Conservation (phyloP, 30 jellyfish, hydroid and myxozoan genomes). For the Aurelia sp. region DNA sequence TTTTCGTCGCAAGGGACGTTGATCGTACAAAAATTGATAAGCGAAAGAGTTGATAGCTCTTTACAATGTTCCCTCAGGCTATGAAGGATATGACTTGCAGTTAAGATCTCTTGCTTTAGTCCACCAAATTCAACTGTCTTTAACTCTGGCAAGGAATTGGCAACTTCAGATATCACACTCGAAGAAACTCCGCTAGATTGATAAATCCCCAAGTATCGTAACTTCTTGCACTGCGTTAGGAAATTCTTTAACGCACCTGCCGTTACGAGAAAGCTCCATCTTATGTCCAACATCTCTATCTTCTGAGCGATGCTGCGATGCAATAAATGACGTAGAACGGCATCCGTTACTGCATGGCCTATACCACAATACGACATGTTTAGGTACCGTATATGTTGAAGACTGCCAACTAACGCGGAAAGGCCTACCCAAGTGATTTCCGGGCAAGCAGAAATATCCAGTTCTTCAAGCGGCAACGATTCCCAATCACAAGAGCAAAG, state of each 20-base stretch:
- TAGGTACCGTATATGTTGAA: slow-evolving; percentile 75
- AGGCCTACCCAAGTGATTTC: slow-evolving; percentile 86
- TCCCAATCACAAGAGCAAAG: slow-evolving; percentile 82
- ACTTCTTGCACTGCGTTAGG: slow-evolving; percentile 69
- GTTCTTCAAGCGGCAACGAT: slow-evolving; percentile 80
- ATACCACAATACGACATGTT: slow-evolving; percentile 97
- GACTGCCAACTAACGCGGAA: slow-evolving; percentile 68
- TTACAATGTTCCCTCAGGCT: slow-evolving; percentile 66
- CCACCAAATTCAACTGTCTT: slow-evolving; percentile 90
- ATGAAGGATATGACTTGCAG: slow-evolving; percentile 53
- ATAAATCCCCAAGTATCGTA: slow-evolving; percentile 85
- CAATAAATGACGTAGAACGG: slow-evolving; percentile 60
- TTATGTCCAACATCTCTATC: slow-evolving; percentile 85
- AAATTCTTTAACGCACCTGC: slow-evolving; percentile 59
- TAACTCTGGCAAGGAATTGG: slow-evolving; percentile 62
- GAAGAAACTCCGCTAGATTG: slow-evolving; percentile 86
- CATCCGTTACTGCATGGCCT: slow-evolving; percentile 96
- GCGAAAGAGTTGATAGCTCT: slow-evolving; percentile 78
- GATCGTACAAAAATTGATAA: slow-evolving; percentile 78
- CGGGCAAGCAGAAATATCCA: slow-evolving; percentile 99
- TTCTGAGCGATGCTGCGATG: slow-evolving; percentile 56
- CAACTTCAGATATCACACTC: slow-evolving; percentile 58
- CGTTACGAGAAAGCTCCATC: slow-evolving; percentile 94
- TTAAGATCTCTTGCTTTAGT: slow-evolving; percentile 67
- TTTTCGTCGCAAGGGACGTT: slow-evolving; percentile 46